Evolutionary conservation across 2,113 vertebrate genomes (phyloP).

Genomic region (Lontra canadensis): DNA sequence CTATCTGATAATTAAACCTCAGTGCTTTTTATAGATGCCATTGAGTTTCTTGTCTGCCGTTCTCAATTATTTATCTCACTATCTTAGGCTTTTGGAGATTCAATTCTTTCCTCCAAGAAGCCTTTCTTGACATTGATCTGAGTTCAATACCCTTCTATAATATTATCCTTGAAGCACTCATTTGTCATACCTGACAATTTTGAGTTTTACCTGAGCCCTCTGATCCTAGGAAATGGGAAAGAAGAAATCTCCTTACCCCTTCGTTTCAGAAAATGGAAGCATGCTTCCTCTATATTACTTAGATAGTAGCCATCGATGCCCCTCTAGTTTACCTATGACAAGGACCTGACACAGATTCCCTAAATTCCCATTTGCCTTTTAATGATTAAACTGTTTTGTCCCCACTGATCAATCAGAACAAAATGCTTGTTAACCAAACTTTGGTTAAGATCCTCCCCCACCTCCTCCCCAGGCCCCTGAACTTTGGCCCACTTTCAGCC

Average conservation of each 20-base stretch:
- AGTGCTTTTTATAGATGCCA: neutral
- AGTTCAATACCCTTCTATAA: neutral
- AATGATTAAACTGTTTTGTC: neutral
- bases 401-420: neutral
- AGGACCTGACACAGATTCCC: neutral
- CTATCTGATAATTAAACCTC: neutral
- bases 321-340: neutral
- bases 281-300: neutral
- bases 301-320: neutral
- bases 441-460: neutral
- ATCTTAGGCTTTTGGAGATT: neutral
- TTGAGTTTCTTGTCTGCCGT: neutral
- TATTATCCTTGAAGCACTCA: neutral
- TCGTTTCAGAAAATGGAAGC: neutral
- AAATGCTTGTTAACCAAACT: neutral
- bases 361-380: neutral
- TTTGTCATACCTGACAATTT: neutral
- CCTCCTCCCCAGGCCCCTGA: neutral
- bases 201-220: neutral
- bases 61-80: neutral
- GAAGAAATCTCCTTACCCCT: neutral
- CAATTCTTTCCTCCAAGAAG: neutral
- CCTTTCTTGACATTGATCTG: neutral
- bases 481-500: neutral
- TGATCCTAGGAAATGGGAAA: neutral